Evolutionary conservation across 2,797 vertebrate species (phyloP).

Genomic region (Alectoris magna): DNA sequence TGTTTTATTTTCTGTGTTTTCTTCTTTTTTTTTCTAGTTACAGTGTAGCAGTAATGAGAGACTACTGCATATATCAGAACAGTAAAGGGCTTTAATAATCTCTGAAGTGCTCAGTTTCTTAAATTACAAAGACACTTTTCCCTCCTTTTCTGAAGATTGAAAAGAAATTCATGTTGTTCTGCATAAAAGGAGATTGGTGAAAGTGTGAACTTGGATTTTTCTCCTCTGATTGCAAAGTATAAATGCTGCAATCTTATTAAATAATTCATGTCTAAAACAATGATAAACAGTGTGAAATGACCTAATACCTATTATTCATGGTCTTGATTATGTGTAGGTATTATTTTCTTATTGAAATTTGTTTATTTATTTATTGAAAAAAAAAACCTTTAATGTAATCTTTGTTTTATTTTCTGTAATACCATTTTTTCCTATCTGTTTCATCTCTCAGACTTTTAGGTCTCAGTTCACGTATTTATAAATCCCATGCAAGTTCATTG

Average conservation of each 20-base stretch:
- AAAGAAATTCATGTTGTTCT: not conserved
- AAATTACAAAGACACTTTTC: not conserved
- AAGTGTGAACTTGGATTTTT: not conserved
- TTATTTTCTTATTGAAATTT: constrained; percentile 1
- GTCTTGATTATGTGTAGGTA: not conserved
- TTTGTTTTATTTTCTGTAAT: not conserved
- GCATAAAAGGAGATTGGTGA: not conserved
- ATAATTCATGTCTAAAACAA: not conserved
- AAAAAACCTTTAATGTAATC: not conserved
- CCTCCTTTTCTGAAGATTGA: constrained; percentile 3
- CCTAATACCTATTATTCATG: not conserved
- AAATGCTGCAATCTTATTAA: not conserved
- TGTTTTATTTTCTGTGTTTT: not conserved
- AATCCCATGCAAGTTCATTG: not conserved
- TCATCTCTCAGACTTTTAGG: not conserved
- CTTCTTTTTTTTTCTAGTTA: not conserved
- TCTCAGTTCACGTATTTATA: not conserved
- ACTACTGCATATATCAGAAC: not conserved
- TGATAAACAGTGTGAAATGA: not conserved
- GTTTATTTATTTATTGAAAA: not conserved
- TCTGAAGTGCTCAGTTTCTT: constrained; percentile 6
- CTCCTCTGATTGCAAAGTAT: not conserved
- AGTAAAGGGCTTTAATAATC: not conserved
- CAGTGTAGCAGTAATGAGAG: not conserved
- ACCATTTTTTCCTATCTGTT: not conserved